Evolutionary conservation across 1,140 invertebrate genomes (phyloP).

Genomic region (Apolygus lucorum): DNA sequence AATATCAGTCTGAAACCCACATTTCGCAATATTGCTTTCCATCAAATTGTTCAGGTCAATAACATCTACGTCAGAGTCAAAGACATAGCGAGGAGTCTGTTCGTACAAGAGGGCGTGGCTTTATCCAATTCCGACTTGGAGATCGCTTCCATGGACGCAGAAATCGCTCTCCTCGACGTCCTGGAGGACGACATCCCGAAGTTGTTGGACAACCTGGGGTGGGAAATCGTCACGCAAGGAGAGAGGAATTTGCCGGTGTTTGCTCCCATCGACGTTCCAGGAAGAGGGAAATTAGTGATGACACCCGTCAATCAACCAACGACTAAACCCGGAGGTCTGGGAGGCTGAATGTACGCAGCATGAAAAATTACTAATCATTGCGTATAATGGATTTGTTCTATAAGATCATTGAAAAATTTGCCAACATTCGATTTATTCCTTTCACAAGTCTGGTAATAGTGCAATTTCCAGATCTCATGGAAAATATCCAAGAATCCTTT

Average conservation of each 20-base stretch:
- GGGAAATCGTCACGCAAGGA: neutral
- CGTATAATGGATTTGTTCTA: too few relatives aligned
- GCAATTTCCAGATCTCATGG: too few relatives aligned
- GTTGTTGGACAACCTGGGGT: neutral
- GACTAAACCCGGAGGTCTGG: neutral
- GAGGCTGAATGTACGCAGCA: neutral
- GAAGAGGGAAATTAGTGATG: neutral
- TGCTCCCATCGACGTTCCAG: neutral
- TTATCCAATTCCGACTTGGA: neutral
- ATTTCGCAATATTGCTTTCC: too few relatives aligned
- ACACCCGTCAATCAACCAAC: neutral
- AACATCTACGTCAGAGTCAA: neutral
- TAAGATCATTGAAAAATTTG: too few relatives aligned
- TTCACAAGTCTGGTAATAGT: too few relatives aligned
- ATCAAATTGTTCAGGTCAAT: neutral
- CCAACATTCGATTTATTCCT: too few relatives aligned
- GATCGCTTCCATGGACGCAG: neutral
- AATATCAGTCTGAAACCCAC: too few relatives aligned
- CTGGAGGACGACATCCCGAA: neutral
- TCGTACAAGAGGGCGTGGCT: neutral
- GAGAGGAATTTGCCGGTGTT: neutral
- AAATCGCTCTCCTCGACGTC: neutral
- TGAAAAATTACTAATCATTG: too few relatives aligned
- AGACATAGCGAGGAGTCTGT: neutral
- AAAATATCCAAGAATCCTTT: too few relatives aligned